phyloP scores from a whole-genome alignment of 2,888 invertebrate genomes.

The Siphlonurus alternatus region DNA sequence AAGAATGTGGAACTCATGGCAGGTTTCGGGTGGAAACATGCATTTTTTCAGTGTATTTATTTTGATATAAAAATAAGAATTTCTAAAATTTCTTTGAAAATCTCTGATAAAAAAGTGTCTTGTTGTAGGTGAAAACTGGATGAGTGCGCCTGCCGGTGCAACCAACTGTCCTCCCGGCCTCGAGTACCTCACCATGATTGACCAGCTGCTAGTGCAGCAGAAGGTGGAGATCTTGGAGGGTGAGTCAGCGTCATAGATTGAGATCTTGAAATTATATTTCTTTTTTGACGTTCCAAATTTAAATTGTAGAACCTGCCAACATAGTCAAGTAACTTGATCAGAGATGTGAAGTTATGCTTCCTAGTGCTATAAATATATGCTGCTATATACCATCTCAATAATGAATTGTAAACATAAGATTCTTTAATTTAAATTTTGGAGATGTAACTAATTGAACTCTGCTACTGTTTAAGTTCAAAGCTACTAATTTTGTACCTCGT shows the following conservation, averaged over 20 bases:
- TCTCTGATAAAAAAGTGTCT: no score
- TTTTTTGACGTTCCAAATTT: slow-evolving; percentile 7
- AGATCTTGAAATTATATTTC: neutral
- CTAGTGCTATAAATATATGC: no score
- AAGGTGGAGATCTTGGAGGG: slow-evolving; percentile 61
- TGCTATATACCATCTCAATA: no score
- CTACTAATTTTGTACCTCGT: no score
- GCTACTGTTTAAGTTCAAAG: no score
- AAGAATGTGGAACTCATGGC: no score
- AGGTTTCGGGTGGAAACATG: no score
- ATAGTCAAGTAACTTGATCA: neutral
- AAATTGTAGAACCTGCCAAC: neutral
- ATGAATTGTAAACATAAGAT: no score
- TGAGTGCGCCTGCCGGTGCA: slow-evolving; percentile 55
- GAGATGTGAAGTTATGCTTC: neutral
- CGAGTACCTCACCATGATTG: slow-evolving; percentile 79
- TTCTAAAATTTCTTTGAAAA: no score
- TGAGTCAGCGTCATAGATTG: slow-evolving; percentile 19
- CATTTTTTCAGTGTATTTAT: no score
- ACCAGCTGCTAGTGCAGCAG: slow-evolving; percentile 65
- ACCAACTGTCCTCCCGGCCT: slow-evolving; percentile 71
- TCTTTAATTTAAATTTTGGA: neutral
- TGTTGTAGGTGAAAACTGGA: slow-evolving; percentile 52
- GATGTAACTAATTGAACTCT: no score
- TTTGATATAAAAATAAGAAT: no score